Conservation (phyloP, 2,888 invertebrate species). For the Eustalomyia histrio region DNA sequence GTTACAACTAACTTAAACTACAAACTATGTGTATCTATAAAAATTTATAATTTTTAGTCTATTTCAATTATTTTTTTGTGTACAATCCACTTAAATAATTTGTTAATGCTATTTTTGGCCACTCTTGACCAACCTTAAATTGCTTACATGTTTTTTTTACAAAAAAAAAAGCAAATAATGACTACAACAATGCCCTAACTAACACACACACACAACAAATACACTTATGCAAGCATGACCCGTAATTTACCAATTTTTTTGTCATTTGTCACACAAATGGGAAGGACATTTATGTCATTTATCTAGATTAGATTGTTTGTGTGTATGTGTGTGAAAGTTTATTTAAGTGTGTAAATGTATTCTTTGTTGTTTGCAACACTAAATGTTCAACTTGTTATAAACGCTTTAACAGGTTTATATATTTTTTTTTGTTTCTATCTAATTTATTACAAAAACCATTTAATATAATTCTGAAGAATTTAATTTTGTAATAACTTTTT, state of each 20-base stretch:
- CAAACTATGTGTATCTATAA: no score
- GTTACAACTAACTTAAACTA: no score
- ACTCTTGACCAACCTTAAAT: no score
- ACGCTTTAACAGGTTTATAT: background rate
- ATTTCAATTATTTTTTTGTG: no score
- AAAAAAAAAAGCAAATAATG: background rate
- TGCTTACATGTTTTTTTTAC: background rate
- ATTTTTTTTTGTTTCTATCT: background rate
- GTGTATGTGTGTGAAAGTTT: background rate
- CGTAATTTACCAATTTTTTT: slow-evolving; percentile 72
- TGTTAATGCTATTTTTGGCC: no score
- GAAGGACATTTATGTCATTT: slow-evolving; percentile 70
- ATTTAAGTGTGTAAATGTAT: background rate
- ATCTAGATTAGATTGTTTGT: slow-evolving; percentile 71
- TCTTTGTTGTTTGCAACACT: background rate
- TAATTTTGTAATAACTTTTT: background rate
- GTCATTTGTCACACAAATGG: slow-evolving; percentile 71
- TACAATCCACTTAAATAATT: no score
- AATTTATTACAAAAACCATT: background rate
- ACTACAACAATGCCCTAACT: background rate
- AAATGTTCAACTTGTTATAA: slow-evolving; percentile 14
- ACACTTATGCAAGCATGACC: slow-evolving; percentile 35
- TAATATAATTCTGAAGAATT: background rate
- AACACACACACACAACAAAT: background rate
- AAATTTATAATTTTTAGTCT: no score